Conservation (phyloP, 1,140 invertebrate species). For the Dendrolimus kikuchii region DNA sequence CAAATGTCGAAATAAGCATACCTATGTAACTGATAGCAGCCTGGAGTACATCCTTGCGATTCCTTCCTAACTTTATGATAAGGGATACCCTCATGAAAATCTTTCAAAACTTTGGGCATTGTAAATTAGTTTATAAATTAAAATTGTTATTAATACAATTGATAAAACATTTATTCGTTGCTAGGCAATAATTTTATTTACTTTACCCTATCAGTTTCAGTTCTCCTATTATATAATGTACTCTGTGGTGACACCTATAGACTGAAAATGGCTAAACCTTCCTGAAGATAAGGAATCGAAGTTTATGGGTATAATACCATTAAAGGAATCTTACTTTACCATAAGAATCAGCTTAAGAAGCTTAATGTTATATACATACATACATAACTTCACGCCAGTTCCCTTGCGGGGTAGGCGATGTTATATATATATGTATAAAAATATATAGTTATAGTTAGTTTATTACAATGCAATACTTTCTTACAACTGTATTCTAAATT, state of each 20-base stretch:
- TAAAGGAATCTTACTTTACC: no score
- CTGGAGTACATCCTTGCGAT: constrained; percentile 31
- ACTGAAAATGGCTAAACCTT: neutral
- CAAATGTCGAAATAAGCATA: constrained; percentile 12
- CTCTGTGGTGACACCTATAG: neutral
- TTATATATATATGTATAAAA: no score
- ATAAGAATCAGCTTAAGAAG: no score
- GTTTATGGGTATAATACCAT: no score
- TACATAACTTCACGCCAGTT: no score
- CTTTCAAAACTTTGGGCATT: constrained; percentile 47
- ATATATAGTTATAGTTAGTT: no score
- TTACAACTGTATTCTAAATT: no score
- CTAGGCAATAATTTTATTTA: constrained; percentile 20
- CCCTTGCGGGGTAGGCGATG: no score
- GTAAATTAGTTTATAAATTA: constrained; percentile 24
- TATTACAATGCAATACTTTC: no score
- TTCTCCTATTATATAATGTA: neutral
- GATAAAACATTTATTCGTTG: constrained; percentile 16
- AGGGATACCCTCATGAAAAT: constrained; percentile 42
- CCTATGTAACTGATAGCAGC: constrained; percentile 59
- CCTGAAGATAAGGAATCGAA: no score
- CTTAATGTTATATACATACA: no score
- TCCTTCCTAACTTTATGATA: constrained; percentile 34
- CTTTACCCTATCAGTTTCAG: neutral
- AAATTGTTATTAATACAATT: constrained; percentile 6